Evolutionary conservation across 53 echinoderm and acorn worm species (phyloP).

Genomic region (Stichopus horrens): DNA sequence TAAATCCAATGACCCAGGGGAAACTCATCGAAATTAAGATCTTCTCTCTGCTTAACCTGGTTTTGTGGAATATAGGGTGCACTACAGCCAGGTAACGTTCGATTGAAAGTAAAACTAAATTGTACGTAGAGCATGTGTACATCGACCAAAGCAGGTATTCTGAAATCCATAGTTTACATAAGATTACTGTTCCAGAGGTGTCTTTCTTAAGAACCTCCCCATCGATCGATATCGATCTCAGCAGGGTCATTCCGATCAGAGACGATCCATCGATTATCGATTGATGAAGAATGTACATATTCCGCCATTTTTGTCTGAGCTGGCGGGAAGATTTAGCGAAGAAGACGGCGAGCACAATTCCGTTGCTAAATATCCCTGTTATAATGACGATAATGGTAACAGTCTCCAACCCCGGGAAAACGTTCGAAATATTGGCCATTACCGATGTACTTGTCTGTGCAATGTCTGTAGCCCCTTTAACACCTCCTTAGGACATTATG

Average conservation of each 20-base stretch:
- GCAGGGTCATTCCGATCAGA: not conserved
- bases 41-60: not conserved
- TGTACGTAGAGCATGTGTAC: slow-evolving; percentile 9
- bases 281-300: slow-evolving; percentile 21
- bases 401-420: not conserved
- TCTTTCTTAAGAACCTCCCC: not conserved
- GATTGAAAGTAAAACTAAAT: not conserved
- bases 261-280: not conserved
- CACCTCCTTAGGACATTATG: no score
- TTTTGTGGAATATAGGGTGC: not conserved
- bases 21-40: not conserved
- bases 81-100: slow-evolving; percentile 18
- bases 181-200: not conserved
- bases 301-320: slow-evolving; percentile 1
- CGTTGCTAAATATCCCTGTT: slow-evolving; percentile 8
- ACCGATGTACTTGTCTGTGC: no score
- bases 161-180: slow-evolving; percentile 12
- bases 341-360: not conserved
- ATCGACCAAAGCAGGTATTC: slow-evolving; percentile 17
- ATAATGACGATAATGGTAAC: slow-evolving; percentile 2
- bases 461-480: no score
- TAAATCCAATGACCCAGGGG: slow-evolving; percentile 2
- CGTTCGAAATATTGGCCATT: not conserved
- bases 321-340: slow-evolving; percentile 11
- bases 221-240: not conserved